Evolutionary conservation across 92 coral and sea anemone genomes (phyloP).

Genomic region (Porites rus): DNA sequence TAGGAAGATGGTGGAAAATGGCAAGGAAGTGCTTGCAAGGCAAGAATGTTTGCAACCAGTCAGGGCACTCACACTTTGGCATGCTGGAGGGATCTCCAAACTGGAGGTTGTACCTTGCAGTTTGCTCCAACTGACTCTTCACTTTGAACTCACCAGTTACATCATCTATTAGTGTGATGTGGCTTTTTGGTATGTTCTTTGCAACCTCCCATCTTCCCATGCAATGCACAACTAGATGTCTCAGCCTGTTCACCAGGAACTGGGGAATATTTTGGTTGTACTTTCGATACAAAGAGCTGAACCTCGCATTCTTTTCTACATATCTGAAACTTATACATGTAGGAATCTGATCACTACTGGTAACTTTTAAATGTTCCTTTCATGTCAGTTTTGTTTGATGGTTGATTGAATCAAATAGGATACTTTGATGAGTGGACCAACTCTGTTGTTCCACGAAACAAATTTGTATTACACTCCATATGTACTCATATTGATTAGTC

Average conservation of each 20-base stretch:
- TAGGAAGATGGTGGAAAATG: slow-evolving; percentile 46
- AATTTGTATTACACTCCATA: too few species aligned
- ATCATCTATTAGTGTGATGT: slow-evolving; percentile 27
- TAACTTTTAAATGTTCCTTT: too few species aligned
- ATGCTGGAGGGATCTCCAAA: slow-evolving; percentile 44
- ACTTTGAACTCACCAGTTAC: slow-evolving; percentile 24
- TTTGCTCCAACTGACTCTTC: slow-evolving; percentile 36
- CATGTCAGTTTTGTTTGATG: too few species aligned
- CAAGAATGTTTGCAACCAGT: slow-evolving; percentile 50
- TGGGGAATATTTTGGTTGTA: slow-evolving; percentile 57
- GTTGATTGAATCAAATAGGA: too few species aligned
- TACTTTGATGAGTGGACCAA: too few species aligned
- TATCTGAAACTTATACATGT: slow-evolving; percentile 22
- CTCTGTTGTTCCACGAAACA: too few species aligned
- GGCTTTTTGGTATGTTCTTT: slow-evolving; percentile 11
- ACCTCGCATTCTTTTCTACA: slow-evolving; percentile 56
- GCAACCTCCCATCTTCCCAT: slow-evolving; percentile 40
- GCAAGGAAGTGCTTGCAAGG: slow-evolving; percentile 72
- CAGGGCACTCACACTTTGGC: slow-evolving; percentile 54
- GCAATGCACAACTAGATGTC: slow-evolving; percentile 51
- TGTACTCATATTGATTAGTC: too few species aligned
- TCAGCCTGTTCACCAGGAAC: slow-evolving; percentile 58
- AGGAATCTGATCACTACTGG: too few species aligned
- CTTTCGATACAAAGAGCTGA: slow-evolving; percentile 35
- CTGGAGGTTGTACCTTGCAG: background rate